Base-by-base conservation (phyloP, 2,797 vertebrate species). In the Pygocentrus nattereri region DNA sequence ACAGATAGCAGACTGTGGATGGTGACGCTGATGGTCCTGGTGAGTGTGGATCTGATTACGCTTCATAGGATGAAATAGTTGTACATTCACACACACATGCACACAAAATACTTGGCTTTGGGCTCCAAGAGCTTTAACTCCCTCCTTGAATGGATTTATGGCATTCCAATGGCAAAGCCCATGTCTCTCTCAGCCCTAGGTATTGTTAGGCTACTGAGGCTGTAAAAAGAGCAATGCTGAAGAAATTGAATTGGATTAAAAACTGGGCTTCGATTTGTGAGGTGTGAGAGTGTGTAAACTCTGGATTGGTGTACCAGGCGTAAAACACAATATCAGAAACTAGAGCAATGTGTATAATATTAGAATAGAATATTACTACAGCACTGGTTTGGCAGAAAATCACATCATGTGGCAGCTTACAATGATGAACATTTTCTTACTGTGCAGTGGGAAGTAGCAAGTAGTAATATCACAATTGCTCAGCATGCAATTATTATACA, bases 111-210 rank as follows among this genome's bases (percentile, higher is more conserved):
- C 12, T 19, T 52, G 6, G 15, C 59, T 72, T 74, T 73, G 30
- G 47, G 76, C 52, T 73, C n/a, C 23, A 68, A 79, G 58, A 25
- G 8, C 56, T n/a, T 64, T 69, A 71, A 82, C 18, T 54, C 7
- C 70, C 13, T 44, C 34, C 82, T 82, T 80, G 25, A 62, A 74
- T 74, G 54, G 81, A 82, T 77, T 82, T 82, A 62, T 47, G 70
- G 77, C 41, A 23, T 18, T 61, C 23, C 52, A 61, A 77, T 85
- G 44, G 59, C 31, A 75, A 68, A 68, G 44, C 52, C 70, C 56
- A 71, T 59, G 76, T 44, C 69, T 62, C 61, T 62, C 23, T 38
- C 19, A 73, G 68, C 72, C 56, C 19, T 11, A 44, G n/a, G 56
- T 58, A 56, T 16, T 44, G 50, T 56, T 19, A 59, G 79, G 16